Percentiles rank a stretch among this genome's conserved stretches.
These are phyloP conservation scores for Pipistrellus pygmaeus DNA, from an alignment of 2,797 vertebrate genomes.

Conservation along the genomic window DNA sequence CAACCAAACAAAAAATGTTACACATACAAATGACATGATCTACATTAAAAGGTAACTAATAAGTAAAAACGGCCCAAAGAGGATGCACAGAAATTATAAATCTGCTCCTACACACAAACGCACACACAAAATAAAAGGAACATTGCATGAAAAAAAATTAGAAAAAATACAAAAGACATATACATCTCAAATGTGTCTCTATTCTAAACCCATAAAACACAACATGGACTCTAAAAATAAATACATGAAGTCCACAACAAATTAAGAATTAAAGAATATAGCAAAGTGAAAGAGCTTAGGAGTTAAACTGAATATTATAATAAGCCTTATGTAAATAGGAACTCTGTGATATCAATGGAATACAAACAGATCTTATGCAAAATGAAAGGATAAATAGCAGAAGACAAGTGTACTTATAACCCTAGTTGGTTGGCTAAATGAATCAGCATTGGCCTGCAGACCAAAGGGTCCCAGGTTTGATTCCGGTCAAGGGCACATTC, in stretches of 20 bases:
- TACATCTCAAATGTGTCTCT: background rate
- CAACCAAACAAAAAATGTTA: background rate
- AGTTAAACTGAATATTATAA: background rate
- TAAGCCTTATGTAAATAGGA: background rate
- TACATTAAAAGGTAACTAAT: background rate
- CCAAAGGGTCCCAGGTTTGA: background rate
- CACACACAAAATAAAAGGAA: background rate
- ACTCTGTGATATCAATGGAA: background rate
- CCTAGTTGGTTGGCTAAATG: background rate
- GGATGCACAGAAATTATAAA: background rate
- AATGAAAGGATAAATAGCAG: background rate
- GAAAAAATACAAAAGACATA: background rate
- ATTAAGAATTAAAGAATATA: background rate
- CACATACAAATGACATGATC: background rate
- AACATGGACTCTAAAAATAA: background rate
- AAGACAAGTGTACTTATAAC: background rate
- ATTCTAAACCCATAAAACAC: background rate
- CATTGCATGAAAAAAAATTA: background rate
- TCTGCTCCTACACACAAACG: no score
- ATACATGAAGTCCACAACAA: background rate
- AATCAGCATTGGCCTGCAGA: background rate
- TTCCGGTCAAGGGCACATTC: background rate
- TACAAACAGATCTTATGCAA: background rate
- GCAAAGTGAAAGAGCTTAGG: background rate
- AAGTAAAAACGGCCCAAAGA: background rate